Evolutionary conservation across 1,140 invertebrate species (phyloP).

Genomic region (Metaphire vulgaris): DNA sequence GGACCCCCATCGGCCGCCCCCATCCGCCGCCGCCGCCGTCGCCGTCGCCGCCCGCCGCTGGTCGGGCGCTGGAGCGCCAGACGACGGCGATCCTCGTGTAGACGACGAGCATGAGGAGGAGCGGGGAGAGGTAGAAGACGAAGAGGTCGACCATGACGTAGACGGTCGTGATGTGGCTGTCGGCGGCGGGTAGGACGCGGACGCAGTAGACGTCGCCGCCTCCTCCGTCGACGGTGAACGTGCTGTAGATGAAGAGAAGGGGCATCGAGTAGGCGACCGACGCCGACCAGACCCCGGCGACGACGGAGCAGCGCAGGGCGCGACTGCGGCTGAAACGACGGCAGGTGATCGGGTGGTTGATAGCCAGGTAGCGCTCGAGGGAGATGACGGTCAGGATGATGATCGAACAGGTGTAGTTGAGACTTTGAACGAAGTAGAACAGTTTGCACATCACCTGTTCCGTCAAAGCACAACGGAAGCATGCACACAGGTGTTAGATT

Average conservation of each 20-base stretch:
- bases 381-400: slow-evolving; percentile 57
- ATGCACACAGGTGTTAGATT: neutral
- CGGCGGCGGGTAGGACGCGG: neutral
- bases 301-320: slow-evolving; percentile 5
- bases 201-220: neutral
- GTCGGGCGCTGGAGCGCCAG: neutral
- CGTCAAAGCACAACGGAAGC: neutral
- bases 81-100: slow-evolving; percentile 65
- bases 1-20: too few relatives aligned
- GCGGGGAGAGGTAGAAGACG: slow-evolving; percentile 68
- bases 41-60: too few relatives aligned
- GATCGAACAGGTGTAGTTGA: slow-evolving; percentile 44
- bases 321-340: slow-evolving; percentile 30
- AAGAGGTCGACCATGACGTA: slow-evolving; percentile 38
- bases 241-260: slow-evolving; percentile 24
- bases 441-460: slow-evolving; percentile 47
- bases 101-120: slow-evolving; percentile 73
- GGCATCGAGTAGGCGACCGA: slow-evolving; percentile 8
- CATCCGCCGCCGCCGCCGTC: too few relatives aligned
- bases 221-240: neutral
- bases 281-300: slow-evolving; percentile 17
- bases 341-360: slow-evolving; percentile 63
- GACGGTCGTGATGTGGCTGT: neutral
- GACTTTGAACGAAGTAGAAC: slow-evolving; percentile 45
- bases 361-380: slow-evolving; percentile 69